Evolutionary conservation across 1,140 invertebrate species (phyloP).

Genomic region (Gryon sp.): DNA sequence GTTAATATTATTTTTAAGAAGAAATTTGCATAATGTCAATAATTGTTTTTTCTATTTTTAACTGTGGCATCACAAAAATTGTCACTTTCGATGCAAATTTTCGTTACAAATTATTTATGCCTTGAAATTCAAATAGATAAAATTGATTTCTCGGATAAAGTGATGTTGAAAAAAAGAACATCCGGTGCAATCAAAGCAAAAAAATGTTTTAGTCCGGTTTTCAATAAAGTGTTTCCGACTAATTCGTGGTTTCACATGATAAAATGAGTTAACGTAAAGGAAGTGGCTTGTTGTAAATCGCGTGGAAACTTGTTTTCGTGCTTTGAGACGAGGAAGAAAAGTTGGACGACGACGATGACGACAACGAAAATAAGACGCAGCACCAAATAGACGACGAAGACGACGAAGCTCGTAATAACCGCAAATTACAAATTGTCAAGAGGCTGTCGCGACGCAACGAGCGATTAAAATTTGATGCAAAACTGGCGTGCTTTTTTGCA

Average conservation of each 20-base stretch:
- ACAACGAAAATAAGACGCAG: not conserved
- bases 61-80: too few species aligned
- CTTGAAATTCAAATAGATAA: not conserved
- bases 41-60: too few species aligned
- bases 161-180: conserved; percentile 8
- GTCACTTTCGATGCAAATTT: too few species aligned
- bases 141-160: conserved; percentile 2
- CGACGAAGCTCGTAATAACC: conserved; percentile 44
- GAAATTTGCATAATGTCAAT: too few species aligned
- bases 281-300: conserved; percentile 49
- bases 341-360: conserved; percentile 25
- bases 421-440: conserved; percentile 60
- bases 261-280: conserved; percentile 39
- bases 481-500: conserved; percentile 26
- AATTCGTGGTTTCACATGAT: conserved; percentile 54
- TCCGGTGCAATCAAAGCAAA: conserved; percentile 2
- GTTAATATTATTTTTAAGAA: too few species aligned
- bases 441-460: conserved; percentile 32
- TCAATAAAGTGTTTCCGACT: conserved; percentile 35
- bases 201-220: conserved; percentile 40
- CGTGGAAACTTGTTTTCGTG: conserved; percentile 60
- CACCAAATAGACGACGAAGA: conserved; percentile 7
- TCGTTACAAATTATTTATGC: too few species aligned
- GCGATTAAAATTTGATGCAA: conserved; percentile 50
- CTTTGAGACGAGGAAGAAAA: conserved; percentile 49